Evolutionary conservation across 2,888 invertebrate species (phyloP).

Genomic region (Andrena marginata): DNA sequence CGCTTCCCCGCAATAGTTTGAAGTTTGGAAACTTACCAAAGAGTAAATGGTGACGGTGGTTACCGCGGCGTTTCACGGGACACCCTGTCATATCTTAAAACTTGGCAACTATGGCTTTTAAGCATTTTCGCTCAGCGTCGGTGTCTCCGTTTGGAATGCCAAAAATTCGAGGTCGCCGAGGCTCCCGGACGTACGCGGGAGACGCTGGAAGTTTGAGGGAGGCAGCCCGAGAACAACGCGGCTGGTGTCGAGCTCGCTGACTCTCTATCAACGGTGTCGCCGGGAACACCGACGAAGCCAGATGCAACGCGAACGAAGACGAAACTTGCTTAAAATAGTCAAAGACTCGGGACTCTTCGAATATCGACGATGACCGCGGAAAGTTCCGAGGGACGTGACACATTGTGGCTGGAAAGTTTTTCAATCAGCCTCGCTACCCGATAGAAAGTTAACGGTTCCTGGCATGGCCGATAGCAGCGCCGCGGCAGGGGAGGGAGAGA

Average conservation of each 20-base stretch:
- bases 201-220: background rate
- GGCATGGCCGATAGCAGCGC: background rate
- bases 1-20: slow-evolving; percentile 69
- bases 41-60: slow-evolving; percentile 66
- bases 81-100: slow-evolving; percentile 66
- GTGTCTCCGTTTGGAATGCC: slow-evolving; percentile 21
- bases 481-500: background rate
- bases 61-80: slow-evolving; percentile 38
- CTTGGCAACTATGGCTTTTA: slow-evolving; percentile 73
- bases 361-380: background rate
- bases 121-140: slow-evolving; percentile 62
- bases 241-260: background rate
- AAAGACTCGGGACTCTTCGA: background rate
- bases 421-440: slow-evolving; percentile 22
- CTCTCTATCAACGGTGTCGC: background rate
- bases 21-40: slow-evolving; percentile 76
- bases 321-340: background rate
- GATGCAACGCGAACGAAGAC: background rate
- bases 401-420: slow-evolving; percentile 40
- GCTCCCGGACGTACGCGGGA: background rate
- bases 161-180: slow-evolving; percentile 40
- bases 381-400: slow-evolving; percentile 1
- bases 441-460: slow-evolving; percentile 13
- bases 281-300: background rate
- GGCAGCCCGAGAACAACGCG: too few species aligned